Base-by-base conservation (phyloP, 2,888 invertebrate species). In the Odontomyia ornata region DNA sequence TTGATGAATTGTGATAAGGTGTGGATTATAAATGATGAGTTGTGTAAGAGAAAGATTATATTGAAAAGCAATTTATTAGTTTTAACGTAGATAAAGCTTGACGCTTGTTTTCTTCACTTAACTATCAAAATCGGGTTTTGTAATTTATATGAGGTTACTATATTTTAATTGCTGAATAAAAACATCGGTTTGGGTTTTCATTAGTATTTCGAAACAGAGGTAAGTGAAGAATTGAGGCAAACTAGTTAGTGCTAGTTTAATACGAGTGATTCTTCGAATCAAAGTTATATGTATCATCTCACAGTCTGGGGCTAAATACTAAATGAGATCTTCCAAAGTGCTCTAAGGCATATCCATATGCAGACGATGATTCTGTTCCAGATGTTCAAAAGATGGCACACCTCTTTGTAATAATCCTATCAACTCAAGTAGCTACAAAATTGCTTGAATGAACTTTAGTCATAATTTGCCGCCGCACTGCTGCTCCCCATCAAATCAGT, bases 1-100 rank as follows among this genome's bases (percentile, higher is more conserved):
- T 73, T 73, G 73, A 73, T 73, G 47, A 25, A 60, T 73, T 73
- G 60, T 36, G 73, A 73, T 73, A 73, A 36, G 73, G 36, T 43
- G 30, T 7, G 57, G 73, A 73, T 73, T 73, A 73, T 73, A 36
- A 73, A 73, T 73, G 73, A 60, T 60, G 57, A 57, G 46, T 23
- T 11, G 15, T 36, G 57, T 57, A 60, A 73, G 57, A 57, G 60
- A 30, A 60, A 60, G 73, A 57, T 60, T 57, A 73, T 73, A 43
- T 43, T 57, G 73, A 57, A 43, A 73, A 57, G 73, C 43, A 73
- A 73, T 73, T 73, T 73, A 73, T 60, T 57, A 60, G 60, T 9
- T 73, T 73, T 57, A 23, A 1, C n/a, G 27, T 56, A 56, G 28
- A 28, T 18, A 56, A n/a, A 25, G 27, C 18, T 4, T 60, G 3